Conservation (phyloP, 2,888 invertebrate species). For the Drosophila affinis region DNA sequence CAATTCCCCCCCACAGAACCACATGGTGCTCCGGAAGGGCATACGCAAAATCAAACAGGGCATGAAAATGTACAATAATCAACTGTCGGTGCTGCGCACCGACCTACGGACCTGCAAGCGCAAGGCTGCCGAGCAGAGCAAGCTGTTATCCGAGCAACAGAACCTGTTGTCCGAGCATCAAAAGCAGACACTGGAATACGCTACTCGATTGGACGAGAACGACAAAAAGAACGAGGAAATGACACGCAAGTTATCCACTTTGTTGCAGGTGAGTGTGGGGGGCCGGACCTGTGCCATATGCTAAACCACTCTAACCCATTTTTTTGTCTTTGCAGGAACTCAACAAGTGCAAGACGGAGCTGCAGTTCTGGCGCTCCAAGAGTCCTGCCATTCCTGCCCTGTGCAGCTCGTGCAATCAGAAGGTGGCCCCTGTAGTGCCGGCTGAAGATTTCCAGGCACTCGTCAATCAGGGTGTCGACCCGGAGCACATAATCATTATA, state of each 20-base stretch:
- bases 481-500: conserved; percentile 84
- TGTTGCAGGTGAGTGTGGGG: conserved; percentile 87
- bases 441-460: conserved; percentile 86
- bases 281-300: not conserved
- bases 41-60: conserved; percentile 94
- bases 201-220: conserved; percentile 93
- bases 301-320: not conserved
- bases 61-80: conserved; percentile 94
- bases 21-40: conserved; percentile 93
- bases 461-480: conserved; percentile 86
- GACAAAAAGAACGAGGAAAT: conserved; percentile 96
- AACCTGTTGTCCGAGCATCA: conserved; percentile 89
- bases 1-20: conserved; percentile 89
- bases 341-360: conserved; percentile 95
- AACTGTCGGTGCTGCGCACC: conserved; percentile 90
- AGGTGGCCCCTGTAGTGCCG: conserved; percentile 84
- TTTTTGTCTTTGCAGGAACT: conserved; percentile 87
- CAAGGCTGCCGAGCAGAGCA: conserved; percentile 93
- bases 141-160: conserved; percentile 91
- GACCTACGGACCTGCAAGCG: conserved; percentile 92
- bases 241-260: conserved; percentile 93
- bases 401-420: conserved; percentile 90
- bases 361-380: conserved; percentile 95
- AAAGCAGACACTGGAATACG: conserved; percentile 91
- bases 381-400: conserved; percentile 90